These are phyloP conservation scores for Zeus faber DNA, from an alignment of 2,113 vertebrate genomes.

Conservation along the genomic window DNA sequence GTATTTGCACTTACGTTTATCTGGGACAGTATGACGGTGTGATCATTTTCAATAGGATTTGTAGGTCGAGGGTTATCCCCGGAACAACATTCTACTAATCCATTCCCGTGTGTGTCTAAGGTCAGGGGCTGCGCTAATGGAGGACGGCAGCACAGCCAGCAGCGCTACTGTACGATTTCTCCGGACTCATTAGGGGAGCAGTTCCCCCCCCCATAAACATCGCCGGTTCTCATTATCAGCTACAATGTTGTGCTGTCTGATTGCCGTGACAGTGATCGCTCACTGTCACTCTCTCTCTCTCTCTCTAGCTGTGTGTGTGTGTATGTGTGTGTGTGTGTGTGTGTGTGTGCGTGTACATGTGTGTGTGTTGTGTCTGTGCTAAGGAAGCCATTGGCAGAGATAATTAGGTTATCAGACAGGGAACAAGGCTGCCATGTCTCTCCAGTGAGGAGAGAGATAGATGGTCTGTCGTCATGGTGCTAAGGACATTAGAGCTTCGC, in stretches of 20 bases:
- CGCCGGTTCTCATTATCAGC: too few relatives aligned
- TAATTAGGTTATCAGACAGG: constrained; percentile 65
- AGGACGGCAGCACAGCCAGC: constrained; percentile 26
- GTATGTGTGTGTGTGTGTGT: neutral
- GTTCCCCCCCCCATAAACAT: constrained; percentile 21
- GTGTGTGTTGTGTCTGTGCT: constrained; percentile 30
- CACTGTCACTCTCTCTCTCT: constrained; percentile 19
- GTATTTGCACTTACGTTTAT: constrained; percentile 20
- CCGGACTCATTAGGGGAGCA: too few relatives aligned
- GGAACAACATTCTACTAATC: constrained; percentile 59
- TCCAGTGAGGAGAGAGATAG: constrained; percentile 29
- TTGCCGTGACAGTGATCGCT: constrained; percentile 50
- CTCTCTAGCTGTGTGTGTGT: neutral
- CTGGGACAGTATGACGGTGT: constrained; percentile 50
- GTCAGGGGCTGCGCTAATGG: constrained; percentile 25
- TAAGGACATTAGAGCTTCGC: constrained; percentile 25
- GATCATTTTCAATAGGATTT: constrained; percentile 63
- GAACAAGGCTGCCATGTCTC: constrained; percentile 40
- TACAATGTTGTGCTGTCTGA: constrained; percentile 47
- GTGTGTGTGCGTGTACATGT: neutral
- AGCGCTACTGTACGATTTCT: constrained; percentile 12
- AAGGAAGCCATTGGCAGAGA: constrained; percentile 21
- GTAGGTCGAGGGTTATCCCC: constrained; percentile 46
- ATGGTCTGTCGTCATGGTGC: constrained; percentile 37
- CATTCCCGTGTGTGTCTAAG: constrained; percentile 34